Evolutionary conservation across 2,113 vertebrate genomes (phyloP), one percentile per base, ranked within the genome.

Genomic region (Ranitomeya variabilis): DNA sequence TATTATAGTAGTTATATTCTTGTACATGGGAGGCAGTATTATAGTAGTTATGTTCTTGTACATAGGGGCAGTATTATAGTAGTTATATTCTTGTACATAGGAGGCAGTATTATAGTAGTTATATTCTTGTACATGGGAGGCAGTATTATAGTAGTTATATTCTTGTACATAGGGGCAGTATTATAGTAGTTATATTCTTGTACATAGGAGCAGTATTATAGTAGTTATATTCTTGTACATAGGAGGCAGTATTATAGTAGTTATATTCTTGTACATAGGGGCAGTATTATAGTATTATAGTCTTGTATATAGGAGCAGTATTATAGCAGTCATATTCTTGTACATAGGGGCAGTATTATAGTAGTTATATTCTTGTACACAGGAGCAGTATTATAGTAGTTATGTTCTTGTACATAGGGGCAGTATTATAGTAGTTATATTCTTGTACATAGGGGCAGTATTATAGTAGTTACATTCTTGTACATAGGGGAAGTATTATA

Each of bases 101-200:
- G 10, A n/a, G n/a, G 66, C 9, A 69, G n/a, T 69, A 69, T 69
- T 69, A 69, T 69, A 69, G 23, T 69, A 69, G n/a, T 69, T 69
- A 23, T 69, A 69, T 69, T 69, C 23, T 26, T 69, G 66, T 69
- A 26, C 23, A 69, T 26, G 23, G 66, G 23, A n/a, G n/a, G 66
- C 66, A 69, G 66, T 69, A 69, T 69, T 69, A 69, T 26, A 69
- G 15, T 67, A 67, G 64, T 23, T 23, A 67, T 67, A 67, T 67
- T 67, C 64, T n/a, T 21, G 64, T 67, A 67, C 21, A 67, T 67
- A 67, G 64, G 64, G 3, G 64, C 21, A 67, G 64, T 67, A 67
- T 67, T 67, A 67, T 67, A 67, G 64, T n/a, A 67, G 66, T 67
- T 67, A 67, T 67, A 67, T 67, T 67, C 21, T 23, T 67, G 21